Evolutionary conservation across 2,113 vertebrate genomes (phyloP).

Genomic region (Trematomus loennbergii): DNA sequence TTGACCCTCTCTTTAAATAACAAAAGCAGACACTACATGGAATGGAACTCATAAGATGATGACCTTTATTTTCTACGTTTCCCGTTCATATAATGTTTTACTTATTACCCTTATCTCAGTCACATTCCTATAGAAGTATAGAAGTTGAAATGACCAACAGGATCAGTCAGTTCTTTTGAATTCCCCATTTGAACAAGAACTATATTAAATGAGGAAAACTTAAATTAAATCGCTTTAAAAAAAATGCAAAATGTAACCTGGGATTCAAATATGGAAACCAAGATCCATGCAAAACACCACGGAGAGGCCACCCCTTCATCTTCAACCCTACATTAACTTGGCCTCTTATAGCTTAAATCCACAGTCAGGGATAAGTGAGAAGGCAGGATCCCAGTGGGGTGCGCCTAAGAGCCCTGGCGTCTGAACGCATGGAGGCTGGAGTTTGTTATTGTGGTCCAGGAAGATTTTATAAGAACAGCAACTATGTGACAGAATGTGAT

Average conservation of each 20-base stretch:
- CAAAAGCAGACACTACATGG: constrained; percentile 5
- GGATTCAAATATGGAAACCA: constrained; percentile 36
- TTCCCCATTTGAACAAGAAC: constrained; percentile 25
- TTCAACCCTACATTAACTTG: constrained; percentile 70
- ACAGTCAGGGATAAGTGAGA: constrained; percentile 62
- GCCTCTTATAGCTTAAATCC: constrained; percentile 69
- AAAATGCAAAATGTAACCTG: constrained; percentile 34
- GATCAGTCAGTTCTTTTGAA: constrained; percentile 9
- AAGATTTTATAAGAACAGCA: constrained; percentile 54
- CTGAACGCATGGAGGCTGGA: constrained; percentile 62
- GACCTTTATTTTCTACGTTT: constrained; percentile 27
- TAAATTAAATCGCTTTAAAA: constrained; percentile 33
- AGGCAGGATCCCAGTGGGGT: constrained; percentile 62
- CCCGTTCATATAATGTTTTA: neutral
- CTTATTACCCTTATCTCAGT: constrained; percentile 21
- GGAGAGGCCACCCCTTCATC: constrained; percentile 51
- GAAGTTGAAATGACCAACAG: constrained; percentile 26
- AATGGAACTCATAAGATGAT: neutral
- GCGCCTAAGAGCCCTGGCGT: constrained; percentile 63
- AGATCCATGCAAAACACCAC: constrained; percentile 31
- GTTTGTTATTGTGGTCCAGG: constrained; percentile 62
- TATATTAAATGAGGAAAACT: constrained; percentile 33
- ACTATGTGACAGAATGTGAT: constrained; percentile 45
- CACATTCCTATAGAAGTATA: constrained; percentile 29
- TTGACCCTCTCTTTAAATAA: constrained; percentile 5